Evolutionary conservation across 2,113 vertebrate species (phyloP).

Genomic region (Microcebus griseorufus): DNA sequence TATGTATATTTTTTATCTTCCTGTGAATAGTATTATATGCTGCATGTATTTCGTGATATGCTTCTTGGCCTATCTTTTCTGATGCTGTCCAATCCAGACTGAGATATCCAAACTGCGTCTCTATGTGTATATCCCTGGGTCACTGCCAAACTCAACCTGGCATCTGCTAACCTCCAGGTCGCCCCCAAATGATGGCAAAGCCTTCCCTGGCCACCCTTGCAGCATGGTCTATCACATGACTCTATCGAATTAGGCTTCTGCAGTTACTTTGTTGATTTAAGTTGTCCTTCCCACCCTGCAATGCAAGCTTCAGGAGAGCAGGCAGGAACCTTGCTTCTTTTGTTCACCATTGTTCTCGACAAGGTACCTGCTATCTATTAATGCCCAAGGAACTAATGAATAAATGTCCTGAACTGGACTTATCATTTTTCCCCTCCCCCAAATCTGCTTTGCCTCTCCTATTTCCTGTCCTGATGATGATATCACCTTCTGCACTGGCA

Average conservation of each 20-base stretch:
- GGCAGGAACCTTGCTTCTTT: not conserved
- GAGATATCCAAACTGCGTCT: not conserved
- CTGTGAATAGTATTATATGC: not conserved
- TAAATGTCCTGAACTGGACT: not conserved
- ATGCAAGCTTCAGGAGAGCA: not conserved
- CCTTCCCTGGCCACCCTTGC: not conserved
- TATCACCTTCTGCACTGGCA: not conserved
- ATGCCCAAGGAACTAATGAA: not conserved
- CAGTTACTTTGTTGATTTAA: not conserved
- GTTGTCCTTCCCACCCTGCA: not conserved
- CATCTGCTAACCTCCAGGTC: not conserved
- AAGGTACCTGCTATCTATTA: not conserved
- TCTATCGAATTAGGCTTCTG: not conserved
- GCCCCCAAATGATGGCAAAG: not conserved
- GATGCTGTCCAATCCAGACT: not conserved
- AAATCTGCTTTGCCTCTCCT: not conserved
- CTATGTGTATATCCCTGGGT: not conserved
- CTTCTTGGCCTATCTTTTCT: not conserved
- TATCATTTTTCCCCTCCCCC: not conserved
- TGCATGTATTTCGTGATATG: not conserved
- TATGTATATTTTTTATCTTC: not conserved
- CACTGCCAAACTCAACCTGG: not conserved
- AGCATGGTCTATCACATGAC: not conserved
- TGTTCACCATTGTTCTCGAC: not conserved
- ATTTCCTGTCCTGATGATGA: conserved; percentile 17